Evolutionary conservation across 64 coral and sea anemone genomes (phyloP).

Genomic region (Cladopsammia gracilis): DNA sequence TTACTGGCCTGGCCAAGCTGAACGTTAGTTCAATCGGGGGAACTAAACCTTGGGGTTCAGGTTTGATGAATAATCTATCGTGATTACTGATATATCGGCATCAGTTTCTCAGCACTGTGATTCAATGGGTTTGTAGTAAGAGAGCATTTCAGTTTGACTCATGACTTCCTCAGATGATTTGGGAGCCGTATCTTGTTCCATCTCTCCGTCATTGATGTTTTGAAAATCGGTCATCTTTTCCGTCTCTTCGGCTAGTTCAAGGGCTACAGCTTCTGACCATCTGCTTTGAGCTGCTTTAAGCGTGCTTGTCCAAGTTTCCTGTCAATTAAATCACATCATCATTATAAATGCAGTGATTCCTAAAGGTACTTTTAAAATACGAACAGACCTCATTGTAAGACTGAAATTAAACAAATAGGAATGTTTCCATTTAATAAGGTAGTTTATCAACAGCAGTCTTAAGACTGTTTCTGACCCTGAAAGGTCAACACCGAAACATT

Average conservation of each 20-base stretch:
- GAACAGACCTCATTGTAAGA: too few species aligned
- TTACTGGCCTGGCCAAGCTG: background rate
- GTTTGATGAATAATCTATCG: background rate
- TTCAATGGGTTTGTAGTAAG: conserved; percentile 87
- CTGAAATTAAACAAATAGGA: too few species aligned
- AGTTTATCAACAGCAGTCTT: too few species aligned
- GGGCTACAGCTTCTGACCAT: conserved; percentile 86
- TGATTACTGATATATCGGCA: too few species aligned
- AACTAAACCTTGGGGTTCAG: too few species aligned
- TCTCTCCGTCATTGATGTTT: background rate
- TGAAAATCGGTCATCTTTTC: conserved; percentile 61
- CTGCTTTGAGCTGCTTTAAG: conserved; percentile 86
- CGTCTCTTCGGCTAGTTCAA: conserved; percentile 79
- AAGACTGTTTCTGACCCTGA: too few species aligned
- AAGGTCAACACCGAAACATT: too few species aligned
- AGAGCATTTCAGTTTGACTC: conserved; percentile 68
- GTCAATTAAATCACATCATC: background rate
- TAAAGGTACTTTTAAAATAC: background rate
- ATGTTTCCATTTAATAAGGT: too few species aligned
- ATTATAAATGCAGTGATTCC: background rate
- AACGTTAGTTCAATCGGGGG: too few species aligned
- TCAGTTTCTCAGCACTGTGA: conserved; percentile 61
- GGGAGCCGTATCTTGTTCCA: conserved; percentile 27
- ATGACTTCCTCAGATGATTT: conserved; percentile 36
- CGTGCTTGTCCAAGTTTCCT: conserved; percentile 93